phyloP scores from a whole-genome alignment of 30 jellyfish, hydroid and myxozoan species.

The Hydra vulgaris region DNA sequence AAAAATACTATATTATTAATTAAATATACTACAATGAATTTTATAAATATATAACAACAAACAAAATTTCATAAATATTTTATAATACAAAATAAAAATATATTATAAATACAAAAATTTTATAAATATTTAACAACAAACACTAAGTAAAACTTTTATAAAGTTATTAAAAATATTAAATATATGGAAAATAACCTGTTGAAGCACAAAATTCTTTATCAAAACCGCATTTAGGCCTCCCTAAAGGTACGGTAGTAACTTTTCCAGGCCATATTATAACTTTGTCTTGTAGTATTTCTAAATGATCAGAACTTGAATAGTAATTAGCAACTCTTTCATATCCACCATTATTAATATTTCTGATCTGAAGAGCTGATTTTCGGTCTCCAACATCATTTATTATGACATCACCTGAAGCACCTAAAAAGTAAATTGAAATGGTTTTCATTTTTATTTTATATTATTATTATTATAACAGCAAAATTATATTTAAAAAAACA shows the following conservation, averaged over 20 bases:
- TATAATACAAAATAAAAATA: neutral
- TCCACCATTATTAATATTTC: constrained; percentile 44
- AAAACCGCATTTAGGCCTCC: constrained; percentile 85
- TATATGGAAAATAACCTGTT: too few species aligned
- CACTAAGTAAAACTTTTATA: too few species aligned
- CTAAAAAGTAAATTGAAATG: constrained; percentile 19
- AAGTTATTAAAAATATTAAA: too few species aligned
- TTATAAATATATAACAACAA: too few species aligned
- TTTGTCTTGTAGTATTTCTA: constrained; percentile 32
- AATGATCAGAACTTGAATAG: constrained; percentile 31
- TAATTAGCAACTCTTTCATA: constrained; percentile 62
- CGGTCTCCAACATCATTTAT: constrained; percentile 78
- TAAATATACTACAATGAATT: too few species aligned
- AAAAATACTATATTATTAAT: too few species aligned
- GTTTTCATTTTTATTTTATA: too few species aligned
- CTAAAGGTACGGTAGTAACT: constrained; percentile 54
- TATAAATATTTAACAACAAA: too few species aligned
- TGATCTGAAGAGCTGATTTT: constrained; percentile 64
- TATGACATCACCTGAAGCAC: constrained; percentile 82
- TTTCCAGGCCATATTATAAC: constrained; percentile 82
- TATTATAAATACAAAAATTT: neutral
- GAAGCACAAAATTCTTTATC: constrained; percentile 50
- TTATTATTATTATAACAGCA: too few species aligned
- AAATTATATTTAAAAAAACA: too few species aligned
- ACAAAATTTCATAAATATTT: neutral